Conservation (phyloP, 2,888 invertebrate species). For the Crioceris asparagi region DNA sequence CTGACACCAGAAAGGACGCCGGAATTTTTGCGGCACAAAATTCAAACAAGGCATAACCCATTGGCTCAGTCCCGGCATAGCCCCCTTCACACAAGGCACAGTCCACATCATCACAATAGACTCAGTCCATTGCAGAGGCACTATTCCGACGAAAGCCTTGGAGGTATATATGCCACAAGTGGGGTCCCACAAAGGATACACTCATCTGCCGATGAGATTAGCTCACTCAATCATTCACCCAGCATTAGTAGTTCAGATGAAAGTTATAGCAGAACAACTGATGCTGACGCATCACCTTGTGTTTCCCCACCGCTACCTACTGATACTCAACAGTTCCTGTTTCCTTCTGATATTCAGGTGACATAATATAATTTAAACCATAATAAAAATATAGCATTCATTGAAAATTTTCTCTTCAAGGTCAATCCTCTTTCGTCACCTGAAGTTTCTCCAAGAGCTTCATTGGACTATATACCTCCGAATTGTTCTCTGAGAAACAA, state of each 20-base stretch:
- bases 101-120: slow-evolving; percentile 31
- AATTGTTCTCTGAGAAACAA: slow-evolving; percentile 38
- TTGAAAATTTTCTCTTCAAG: neutral
- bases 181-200: slow-evolving; percentile 48
- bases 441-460: slow-evolving; percentile 38
- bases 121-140: slow-evolving; percentile 48
- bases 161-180: slow-evolving; percentile 33
- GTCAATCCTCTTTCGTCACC: slow-evolving; percentile 36
- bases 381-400: too few species aligned
- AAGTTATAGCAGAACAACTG: slow-evolving; percentile 72
- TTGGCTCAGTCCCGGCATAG: slow-evolving; percentile 26
- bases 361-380: too few species aligned
- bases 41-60: slow-evolving; percentile 31
- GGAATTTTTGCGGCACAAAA: slow-evolving; percentile 30
- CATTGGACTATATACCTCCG: slow-evolving; percentile 42
- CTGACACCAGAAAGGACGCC: slow-evolving; percentile 30
- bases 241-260: slow-evolving; percentile 78
- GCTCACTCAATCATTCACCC: slow-evolving; percentile 69
- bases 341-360: slow-evolving; percentile 49
- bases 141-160: slow-evolving; percentile 56
- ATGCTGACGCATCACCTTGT: slow-evolving; percentile 51
- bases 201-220: slow-evolving; percentile 74
- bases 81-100: slow-evolving; percentile 29
- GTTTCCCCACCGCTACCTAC: slow-evolving; percentile 38
- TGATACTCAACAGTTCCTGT: slow-evolving; percentile 48